phyloP scores from a whole-genome alignment of 2,113 vertebrate genomes.

The Nibea coibor region DNA sequence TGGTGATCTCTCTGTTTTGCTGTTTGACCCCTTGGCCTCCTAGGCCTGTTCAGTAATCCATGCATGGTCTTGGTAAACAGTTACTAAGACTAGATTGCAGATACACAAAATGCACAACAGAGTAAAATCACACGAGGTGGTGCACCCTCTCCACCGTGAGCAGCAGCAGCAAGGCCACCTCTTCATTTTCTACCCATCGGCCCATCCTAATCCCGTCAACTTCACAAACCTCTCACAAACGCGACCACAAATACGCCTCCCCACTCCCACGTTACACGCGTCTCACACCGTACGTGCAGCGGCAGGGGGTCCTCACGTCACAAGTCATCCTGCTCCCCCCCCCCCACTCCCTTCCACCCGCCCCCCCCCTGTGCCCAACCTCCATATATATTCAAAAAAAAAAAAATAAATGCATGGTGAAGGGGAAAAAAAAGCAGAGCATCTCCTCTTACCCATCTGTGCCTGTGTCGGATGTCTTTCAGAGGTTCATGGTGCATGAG shows the following conservation, averaged over 20 bases:
- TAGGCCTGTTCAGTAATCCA: not conserved
- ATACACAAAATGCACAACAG: not conserved
- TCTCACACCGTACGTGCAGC: not conserved
- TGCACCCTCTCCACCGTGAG: not conserved
- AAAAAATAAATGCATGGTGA: no score
- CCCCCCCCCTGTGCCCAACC: not conserved
- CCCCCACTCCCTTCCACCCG: not conserved
- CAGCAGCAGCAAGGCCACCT: constrained; percentile 12
- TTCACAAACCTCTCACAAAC: constrained; percentile 12
- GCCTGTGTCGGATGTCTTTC: constrained; percentile 76
- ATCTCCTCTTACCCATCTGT: constrained; percentile 81
- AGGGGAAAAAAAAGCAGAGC: not conserved
- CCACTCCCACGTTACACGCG: constrained; percentile 3
- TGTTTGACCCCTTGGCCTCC: not conserved
- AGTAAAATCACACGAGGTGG: not conserved
- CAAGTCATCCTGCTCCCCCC: not conserved
- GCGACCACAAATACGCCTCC: not conserved
- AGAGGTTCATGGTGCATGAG: constrained; percentile 74
- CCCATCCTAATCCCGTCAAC: not conserved
- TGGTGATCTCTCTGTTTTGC: not conserved
- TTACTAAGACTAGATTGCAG: not conserved
- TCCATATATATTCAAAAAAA: constrained; percentile 1
- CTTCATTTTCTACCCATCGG: not conserved
- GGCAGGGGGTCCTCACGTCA: constrained; percentile 39
- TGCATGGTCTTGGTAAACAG: not conserved